phyloP scores from a whole-genome alignment of 2,888 invertebrate species.

The Tuberolachnus salignus region DNA sequence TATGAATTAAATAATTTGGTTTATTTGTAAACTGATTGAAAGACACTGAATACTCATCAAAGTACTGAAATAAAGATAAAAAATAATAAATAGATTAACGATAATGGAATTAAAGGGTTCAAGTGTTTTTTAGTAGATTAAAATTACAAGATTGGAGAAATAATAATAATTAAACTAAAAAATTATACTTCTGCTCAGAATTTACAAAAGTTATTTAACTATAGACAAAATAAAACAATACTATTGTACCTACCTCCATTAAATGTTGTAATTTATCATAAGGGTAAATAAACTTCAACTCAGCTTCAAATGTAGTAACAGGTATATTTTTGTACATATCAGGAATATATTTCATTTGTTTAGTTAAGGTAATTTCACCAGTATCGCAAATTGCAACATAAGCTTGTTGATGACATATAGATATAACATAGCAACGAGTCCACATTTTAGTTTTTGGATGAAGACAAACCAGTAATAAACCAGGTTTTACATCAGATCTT shows the following conservation, averaged over 20 bases:
- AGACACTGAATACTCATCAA: slow-evolving; percentile 13
- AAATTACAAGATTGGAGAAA: too few relatives aligned
- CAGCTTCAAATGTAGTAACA: slow-evolving; percentile 39
- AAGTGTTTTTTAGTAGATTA: not conserved
- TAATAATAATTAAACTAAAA: not conserved
- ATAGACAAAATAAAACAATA: not conserved
- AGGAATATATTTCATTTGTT: slow-evolving; percentile 33
- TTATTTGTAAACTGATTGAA: slow-evolving; percentile 13
- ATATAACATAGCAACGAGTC: slow-evolving; percentile 37
- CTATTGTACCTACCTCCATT: slow-evolving; percentile 16
- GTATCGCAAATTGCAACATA: slow-evolving; percentile 37
- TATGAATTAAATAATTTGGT: not conserved
- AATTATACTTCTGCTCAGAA: not conserved
- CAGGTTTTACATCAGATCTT: slow-evolving; percentile 25
- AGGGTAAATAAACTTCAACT: slow-evolving; percentile 31
- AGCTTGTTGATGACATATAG: slow-evolving; percentile 2
- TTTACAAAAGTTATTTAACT: not conserved
- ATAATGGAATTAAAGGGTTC: not conserved
- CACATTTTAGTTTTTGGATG: slow-evolving; percentile 37
- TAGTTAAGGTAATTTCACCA: slow-evolving; percentile 34
- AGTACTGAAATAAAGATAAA: slow-evolving; percentile 23
- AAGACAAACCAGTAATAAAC: slow-evolving; percentile 15
- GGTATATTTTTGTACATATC: slow-evolving; percentile 37
- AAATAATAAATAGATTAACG: slow-evolving; percentile 1
- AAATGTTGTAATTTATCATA: slow-evolving; percentile 39